Evolutionary conservation across 1,140 invertebrate genomes (phyloP), one percentile per base, ranked within the genome.

Genomic region (Zaprionus taronus): DNA sequence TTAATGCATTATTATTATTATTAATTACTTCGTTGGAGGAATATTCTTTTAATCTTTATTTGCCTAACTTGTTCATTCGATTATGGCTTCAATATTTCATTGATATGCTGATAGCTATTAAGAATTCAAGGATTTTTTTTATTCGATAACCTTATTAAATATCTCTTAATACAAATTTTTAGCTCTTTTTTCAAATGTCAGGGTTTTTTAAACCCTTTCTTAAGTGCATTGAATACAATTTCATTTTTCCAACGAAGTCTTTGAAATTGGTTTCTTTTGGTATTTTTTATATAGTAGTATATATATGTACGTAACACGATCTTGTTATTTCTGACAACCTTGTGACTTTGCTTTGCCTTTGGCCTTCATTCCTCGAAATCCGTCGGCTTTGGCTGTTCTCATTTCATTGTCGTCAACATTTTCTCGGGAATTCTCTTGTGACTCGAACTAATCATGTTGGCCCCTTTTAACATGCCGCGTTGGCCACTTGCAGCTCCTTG

Each of bases 401-500:
- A 34, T 58, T 70, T 57, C 41, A 64, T 70, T 63, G 36, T 75
- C 57, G 24, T 24, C 56, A 26, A 26, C 28, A 63, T 34, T 63
- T 68, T 47, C 24, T 69, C 63, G 58, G 36, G 69, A 69, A 75
- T 38, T 71, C 72, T 75, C 66, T 57, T 49, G 66, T 75, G 66
- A 5, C 60, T 22, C 58, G 17, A 75, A 70, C 72, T 75, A 75
- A 75, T 75, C 66, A 75, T 69, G 58, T 70, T 34, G 49, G 58
- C 72, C 51, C 56, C 57, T 44, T 56, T 47, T 69, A 47, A 62
- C 66, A 69, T 74, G 56, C 41, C 53, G 34, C 34, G 51, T 65
- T 76, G 68, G 73, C 73, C 73, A 76, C 73, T 76, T 76, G 61
- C 68, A 71, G 53, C 70, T 71, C 41, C 60, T 34, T 11, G 31